phyloP scores from a whole-genome alignment of 2,888 invertebrate genomes.

The Aleiodes alternator region DNA sequence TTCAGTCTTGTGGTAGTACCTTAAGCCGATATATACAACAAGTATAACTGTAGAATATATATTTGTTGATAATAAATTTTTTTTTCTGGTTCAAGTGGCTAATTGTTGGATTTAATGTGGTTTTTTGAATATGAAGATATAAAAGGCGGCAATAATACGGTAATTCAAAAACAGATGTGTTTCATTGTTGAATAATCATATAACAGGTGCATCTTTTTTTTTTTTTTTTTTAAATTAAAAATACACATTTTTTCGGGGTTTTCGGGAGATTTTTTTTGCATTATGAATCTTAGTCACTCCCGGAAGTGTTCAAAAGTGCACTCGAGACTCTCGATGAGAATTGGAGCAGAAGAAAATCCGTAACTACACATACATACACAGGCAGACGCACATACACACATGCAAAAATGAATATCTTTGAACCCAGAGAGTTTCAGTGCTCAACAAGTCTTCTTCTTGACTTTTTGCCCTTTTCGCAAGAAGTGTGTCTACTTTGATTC shows the following conservation, averaged over 20 bases:
- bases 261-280: not conserved
- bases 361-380: not conserved
- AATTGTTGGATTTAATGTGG: not conserved
- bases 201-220: too few species aligned
- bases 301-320: constrained; percentile 10
- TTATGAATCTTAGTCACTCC: not conserved
- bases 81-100: not conserved
- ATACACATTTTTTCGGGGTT: too few species aligned
- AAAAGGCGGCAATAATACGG: too few species aligned
- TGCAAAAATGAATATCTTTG: not conserved
- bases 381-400: too few species aligned
- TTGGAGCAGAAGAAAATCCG: constrained; percentile 19
- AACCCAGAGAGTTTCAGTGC: constrained; percentile 1
- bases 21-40: constrained; percentile 39
- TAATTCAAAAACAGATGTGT: too few species aligned
- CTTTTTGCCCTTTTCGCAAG: not conserved
- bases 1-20: constrained; percentile 60
- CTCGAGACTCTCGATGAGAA: constrained; percentile 7
- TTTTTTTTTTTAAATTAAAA: too few species aligned
- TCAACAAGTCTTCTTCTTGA: not conserved
- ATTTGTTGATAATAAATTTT: constrained; percentile 22
- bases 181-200: too few species aligned
- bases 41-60: too few species aligned
- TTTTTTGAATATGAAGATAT: too few species aligned
- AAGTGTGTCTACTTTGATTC: not conserved